phyloP scores from a whole-genome alignment of 2,797 vertebrate species.

The Acridotheres tristis region DNA sequence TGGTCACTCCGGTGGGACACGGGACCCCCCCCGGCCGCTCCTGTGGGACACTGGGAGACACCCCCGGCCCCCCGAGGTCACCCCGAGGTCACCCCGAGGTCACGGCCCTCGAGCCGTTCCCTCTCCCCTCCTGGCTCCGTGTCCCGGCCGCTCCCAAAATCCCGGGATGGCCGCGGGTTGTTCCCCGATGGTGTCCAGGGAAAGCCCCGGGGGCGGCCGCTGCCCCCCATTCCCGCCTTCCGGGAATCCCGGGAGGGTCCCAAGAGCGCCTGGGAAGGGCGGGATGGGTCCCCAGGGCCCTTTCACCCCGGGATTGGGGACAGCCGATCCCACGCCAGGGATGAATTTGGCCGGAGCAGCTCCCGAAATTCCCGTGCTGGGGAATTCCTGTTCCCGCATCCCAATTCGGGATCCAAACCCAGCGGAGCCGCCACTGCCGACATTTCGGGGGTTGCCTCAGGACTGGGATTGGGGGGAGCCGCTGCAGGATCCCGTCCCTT shows the following conservation, averaged over 20 bases:
- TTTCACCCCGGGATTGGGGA: not conserved
- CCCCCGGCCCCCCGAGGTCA: not conserved
- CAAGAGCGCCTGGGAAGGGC: not conserved
- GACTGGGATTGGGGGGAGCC: fast-evolving
- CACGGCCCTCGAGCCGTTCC: not conserved
- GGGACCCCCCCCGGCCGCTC: not conserved
- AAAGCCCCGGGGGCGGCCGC: no score
- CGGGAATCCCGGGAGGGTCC: not conserved
- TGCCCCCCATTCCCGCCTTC: no score
- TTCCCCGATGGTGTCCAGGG: no score
- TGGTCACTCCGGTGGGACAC: no score
- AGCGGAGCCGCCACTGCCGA: not conserved
- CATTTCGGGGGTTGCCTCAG: not conserved
- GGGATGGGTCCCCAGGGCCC: not conserved
- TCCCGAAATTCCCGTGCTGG: not conserved
- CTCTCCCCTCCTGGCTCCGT: no score
- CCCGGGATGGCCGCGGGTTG: no score
- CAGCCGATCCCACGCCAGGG: not conserved
- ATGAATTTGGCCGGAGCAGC: not conserved
- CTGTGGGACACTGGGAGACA: not conserved
- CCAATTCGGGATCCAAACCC: fast-evolving
- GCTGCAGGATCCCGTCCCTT: fast-evolving
- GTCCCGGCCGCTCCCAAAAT: not conserved
- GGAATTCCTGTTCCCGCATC: not conserved
- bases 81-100: not conserved